Percentiles rank a stretch among this genome's conserved stretches.
Evolutionary conservation across 2,113 vertebrate genomes (phyloP).

Genomic region (Boulengeromyrus knoepffleri): DNA sequence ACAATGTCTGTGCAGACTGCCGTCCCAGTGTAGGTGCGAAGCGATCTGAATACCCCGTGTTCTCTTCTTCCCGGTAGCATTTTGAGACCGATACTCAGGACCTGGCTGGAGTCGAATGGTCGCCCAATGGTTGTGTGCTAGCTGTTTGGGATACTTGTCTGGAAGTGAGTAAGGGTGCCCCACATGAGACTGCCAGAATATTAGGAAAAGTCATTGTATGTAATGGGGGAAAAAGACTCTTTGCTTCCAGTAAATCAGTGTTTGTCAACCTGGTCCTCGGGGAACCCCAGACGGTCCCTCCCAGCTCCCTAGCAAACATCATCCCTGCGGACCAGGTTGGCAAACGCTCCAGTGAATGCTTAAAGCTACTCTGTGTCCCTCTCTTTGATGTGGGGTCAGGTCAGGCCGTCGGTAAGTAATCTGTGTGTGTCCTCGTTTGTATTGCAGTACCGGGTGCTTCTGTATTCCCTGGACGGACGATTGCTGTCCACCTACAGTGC

Average conservation of each 20-base stretch:
- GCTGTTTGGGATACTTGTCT: conserved; percentile 86
- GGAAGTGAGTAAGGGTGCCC: conserved; percentile 64
- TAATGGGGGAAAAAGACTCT: background rate
- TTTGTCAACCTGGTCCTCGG: background rate
- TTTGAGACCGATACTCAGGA: conserved; percentile 93
- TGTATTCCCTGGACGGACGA: conserved; percentile 92
- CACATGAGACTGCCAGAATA: background rate
- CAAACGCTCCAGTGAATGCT: background rate
- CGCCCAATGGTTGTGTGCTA: conserved; percentile 89
- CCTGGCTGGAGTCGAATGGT: conserved; percentile 84
- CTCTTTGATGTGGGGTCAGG: background rate
- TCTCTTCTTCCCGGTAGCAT: conserved; percentile 61
- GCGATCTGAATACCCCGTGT: background rate
- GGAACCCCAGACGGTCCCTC: background rate
- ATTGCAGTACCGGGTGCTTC: conserved; percentile 81
- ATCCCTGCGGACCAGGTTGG: background rate
- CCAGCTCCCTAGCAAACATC: no score
- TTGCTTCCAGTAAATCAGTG: background rate
- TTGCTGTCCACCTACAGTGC: conserved; percentile 73
- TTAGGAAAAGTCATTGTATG: background rate
- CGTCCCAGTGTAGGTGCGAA: background rate
- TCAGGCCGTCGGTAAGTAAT: background rate
- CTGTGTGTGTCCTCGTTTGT: background rate
- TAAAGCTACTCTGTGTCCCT: background rate
- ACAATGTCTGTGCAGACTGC: background rate